Evolutionary conservation across 2,797 vertebrate genomes (phyloP).

Genomic region (Varecia variegata): DNA sequence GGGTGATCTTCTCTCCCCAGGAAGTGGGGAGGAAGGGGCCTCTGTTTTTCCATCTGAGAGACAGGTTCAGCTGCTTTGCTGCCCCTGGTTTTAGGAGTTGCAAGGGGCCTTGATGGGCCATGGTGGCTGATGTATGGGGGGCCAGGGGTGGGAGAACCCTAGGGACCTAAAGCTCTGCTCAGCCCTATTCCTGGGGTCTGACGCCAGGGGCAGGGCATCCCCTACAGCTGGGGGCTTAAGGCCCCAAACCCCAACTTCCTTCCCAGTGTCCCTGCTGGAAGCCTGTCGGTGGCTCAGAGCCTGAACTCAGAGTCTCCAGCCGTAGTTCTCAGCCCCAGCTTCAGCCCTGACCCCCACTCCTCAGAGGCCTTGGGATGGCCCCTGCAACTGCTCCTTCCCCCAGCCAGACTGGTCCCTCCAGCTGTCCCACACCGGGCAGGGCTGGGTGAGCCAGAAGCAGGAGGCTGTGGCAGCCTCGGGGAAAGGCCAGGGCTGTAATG

Average conservation of each 20-base stretch:
- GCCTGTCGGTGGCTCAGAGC: not conserved
- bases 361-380: not conserved
- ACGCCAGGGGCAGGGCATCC: not conserved
- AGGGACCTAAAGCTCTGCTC: not conserved
- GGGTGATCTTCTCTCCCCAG: not conserved
- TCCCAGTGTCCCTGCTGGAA: not conserved
- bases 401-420: slow-evolving; percentile 54
- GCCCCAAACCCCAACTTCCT: not conserved
- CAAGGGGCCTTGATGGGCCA: not conserved
- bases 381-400: not conserved
- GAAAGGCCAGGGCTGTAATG: not conserved
- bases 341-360: not conserved
- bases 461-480: not conserved
- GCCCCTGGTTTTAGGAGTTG: not conserved
- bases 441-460: not conserved
- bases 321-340: not conserved
- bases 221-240: not conserved
- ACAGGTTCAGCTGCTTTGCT: not conserved
- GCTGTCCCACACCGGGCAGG: slow-evolving; percentile 36
- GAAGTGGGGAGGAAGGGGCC: not conserved
- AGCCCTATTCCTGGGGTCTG: not conserved
- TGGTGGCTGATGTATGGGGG: not conserved
- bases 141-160: not conserved
- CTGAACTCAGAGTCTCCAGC: not conserved
- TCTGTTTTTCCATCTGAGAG: slow-evolving; percentile 5